Conservation (phyloP, 2,797 vertebrate genomes). For the Helicolenus hilgendorfi region DNA sequence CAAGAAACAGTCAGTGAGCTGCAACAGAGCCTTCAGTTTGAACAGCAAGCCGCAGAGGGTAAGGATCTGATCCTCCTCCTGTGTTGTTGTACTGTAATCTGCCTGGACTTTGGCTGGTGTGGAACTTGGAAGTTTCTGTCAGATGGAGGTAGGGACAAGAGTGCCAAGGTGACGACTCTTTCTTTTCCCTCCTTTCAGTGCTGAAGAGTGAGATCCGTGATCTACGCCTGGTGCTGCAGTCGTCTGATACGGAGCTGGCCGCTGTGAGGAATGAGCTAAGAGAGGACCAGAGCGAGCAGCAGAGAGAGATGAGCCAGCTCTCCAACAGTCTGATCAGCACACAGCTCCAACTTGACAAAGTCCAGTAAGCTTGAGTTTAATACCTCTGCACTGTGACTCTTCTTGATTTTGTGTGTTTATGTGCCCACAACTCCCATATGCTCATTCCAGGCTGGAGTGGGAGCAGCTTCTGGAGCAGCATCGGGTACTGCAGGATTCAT, state of each 20-base stretch:
- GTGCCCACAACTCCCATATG: neutral
- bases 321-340: constrained; percentile 92
- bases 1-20: constrained; percentile 87
- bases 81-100: neutral
- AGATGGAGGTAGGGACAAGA: neutral
- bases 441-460: constrained; percentile 91
- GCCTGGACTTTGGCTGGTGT: neutral
- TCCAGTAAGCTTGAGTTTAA: constrained; percentile 89
- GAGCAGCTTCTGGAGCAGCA: constrained; percentile 95
- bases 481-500: constrained; percentile 93
- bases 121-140: neutral
- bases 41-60: constrained; percentile 82
- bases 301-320: constrained; percentile 90
- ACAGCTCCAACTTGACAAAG: constrained; percentile 94
- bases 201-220: constrained; percentile 94
- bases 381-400: neutral
- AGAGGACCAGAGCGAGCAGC: constrained; percentile 87
- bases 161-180: neutral
- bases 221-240: constrained; percentile 94
- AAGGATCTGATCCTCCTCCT: constrained; percentile 21
- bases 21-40: constrained; percentile 88
- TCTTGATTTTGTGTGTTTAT: neutral
- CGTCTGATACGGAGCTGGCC: constrained; percentile 95
- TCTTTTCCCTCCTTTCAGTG: constrained; percentile 83
- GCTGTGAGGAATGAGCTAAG: constrained; percentile 88